Base-by-base conservation (phyloP, 1,140 invertebrate genomes). In the Lordiphosa collinella region DNA sequence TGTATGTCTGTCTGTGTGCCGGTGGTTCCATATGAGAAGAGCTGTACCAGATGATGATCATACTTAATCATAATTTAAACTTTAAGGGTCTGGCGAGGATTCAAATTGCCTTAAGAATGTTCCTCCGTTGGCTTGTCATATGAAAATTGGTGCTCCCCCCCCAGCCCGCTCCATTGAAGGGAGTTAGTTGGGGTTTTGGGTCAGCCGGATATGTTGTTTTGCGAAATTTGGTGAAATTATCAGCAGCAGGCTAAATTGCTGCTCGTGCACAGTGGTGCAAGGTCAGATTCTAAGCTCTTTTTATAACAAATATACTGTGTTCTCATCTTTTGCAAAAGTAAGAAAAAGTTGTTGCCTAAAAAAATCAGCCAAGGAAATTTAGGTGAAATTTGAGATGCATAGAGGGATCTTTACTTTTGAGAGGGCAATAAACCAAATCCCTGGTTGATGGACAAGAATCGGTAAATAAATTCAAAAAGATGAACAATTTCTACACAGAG, bases 41-140 rank as follows among this genome's bases (percentile, higher is more conserved):
- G 25, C 25, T 35, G 58, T 57, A 56, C 59, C 49, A 51, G 55
- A 73, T 76, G 78, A 85, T 84, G 79, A 86, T 85, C 73, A 85
- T 85, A 85, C 79, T 85, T 85, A 85, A 85, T 85, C 79, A 85
- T 85, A 85, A 85, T 85, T 85, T 85, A 74, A 85, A 78, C 46
- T 57, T 73, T 67, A 46, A 52, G 54, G 48, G 34, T 55, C 47
- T 38, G 55, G 35, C 22, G 14, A 46, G 43, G 55, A 76, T 75
- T 75, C 71, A 76, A 75, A 67, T 76, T 76, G 66, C 41, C 55
- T 29, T 35, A 40, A 36, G 44, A 54, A 57, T 65, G 31, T 37
- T 13, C 35, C 2, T 48, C 16, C 52, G 58, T 59, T 69, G 47
- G 31, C 53, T 59, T 82, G 72, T 84, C 78, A 84, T 84, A 84